Base-by-base conservation (phyloP, 2,113 vertebrate genomes). In the Fregata magnificens region DNA sequence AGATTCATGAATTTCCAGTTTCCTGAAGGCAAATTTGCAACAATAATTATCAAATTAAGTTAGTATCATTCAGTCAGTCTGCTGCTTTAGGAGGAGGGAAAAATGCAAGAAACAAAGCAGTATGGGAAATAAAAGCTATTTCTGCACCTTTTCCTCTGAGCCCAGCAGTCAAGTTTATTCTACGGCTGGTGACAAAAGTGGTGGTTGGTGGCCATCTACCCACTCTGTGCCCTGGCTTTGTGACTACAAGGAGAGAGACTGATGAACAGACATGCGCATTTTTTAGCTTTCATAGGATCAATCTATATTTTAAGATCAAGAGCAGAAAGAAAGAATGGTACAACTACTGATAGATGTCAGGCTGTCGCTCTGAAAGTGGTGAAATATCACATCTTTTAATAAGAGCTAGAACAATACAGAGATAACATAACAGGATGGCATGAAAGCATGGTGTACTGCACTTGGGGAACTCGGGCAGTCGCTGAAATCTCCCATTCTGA, bases 211-310 rank as follows among this genome's bases (percentile, higher is more conserved):
- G 31, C 24, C 71, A 77, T 3, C 26, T 16, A 66, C 50, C 5
- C 13, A 0, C 25, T 44, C 73, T 52, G 61, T 56, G 65, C 34
- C 55, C 36, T 0, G 0, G 38, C 18, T 72, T 18, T 95, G 32
- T 63, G 52, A 56, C 52, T 40, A 19, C 47, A 55, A 22, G 8
- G 32, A 65, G 42, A 88, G 24, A 62, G 50, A 22, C 5, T 52
- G 65, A 69, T 12, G 9, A 84, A 84, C 19, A 92, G 52, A 69
- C 15, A 26, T 4, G 2, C 25, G 9, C 6, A 28, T 18, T 61
- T 86, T 90, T 66, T 9, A 11, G 44, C 50, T 67, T 84, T 55
- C 45, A 58, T 4, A 83, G 42, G 22, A 83, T 77, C 31, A 59
- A 71, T 50, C 47, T 42, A 10, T 24, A 81, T 10, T 70, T n/a